Evolutionary conservation across 2,113 vertebrate species (phyloP).

Genomic region (Cyprinus carpio): DNA sequence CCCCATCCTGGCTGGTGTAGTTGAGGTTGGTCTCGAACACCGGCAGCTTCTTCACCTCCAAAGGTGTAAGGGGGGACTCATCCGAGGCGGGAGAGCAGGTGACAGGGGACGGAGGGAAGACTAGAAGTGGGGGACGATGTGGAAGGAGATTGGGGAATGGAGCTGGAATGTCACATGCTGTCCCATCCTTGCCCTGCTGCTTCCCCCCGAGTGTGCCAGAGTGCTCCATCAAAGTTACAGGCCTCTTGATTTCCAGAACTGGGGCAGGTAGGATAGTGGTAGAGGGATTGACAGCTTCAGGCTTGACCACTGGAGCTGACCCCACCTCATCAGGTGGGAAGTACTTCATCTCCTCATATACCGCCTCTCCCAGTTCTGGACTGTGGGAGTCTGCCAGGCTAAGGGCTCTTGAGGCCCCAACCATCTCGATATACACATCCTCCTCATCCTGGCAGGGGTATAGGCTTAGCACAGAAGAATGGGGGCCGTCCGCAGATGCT

Average conservation of each 20-base stretch:
- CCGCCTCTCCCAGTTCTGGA: constrained; percentile 84
- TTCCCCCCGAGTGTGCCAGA: constrained; percentile 59
- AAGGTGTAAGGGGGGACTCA: constrained; percentile 92
- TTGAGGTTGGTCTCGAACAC: constrained; percentile 92
- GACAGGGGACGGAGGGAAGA: constrained; percentile 91
- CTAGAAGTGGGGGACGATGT: constrained; percentile 90
- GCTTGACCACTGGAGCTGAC: constrained; percentile 53
- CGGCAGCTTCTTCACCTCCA: constrained; percentile 94
- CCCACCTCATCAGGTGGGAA: constrained; percentile 79
- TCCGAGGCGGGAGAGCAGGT: constrained; percentile 96
- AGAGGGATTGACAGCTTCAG: constrained; percentile 56
- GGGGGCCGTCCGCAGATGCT: constrained; percentile 74
- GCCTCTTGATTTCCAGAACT: constrained; percentile 67
- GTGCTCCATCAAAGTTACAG: constrained; percentile 45
- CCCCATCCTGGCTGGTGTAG: constrained; percentile 81
- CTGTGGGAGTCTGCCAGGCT: constrained; percentile 70
- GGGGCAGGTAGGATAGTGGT: constrained; percentile 57
- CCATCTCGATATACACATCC: constrained; percentile 96
- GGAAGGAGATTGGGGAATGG: constrained; percentile 95
- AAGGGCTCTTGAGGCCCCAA: constrained; percentile 77
- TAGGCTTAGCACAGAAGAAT: constrained; percentile 68
- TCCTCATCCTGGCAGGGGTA: constrained; percentile 79
- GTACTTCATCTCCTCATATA: constrained; percentile 98
- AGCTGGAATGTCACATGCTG: constrained; percentile 86
- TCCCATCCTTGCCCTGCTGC: constrained; percentile 60